Conservation (phyloP, 2,797 vertebrate genomes). For the Scarus forsteni region DNA sequence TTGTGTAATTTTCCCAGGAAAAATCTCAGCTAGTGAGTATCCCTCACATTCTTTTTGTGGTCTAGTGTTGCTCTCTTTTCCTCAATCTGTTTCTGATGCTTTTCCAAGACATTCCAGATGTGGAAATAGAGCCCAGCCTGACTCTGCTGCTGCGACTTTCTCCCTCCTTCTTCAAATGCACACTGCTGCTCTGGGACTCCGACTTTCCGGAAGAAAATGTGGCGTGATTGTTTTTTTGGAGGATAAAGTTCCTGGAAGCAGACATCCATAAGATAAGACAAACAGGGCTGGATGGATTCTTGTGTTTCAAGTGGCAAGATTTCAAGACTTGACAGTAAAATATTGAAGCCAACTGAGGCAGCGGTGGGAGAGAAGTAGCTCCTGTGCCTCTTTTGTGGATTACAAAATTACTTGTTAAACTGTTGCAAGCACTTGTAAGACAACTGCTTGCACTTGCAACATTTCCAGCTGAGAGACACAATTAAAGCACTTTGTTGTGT, state of each 20-base stretch:
- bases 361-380: constrained; percentile 11
- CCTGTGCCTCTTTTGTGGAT: constrained; percentile 10
- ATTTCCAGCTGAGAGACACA: constrained; percentile 27
- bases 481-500: constrained; percentile 5
- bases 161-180: constrained; percentile 41
- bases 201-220: constrained; percentile 29
- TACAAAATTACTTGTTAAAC: background rate
- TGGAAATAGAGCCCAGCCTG: constrained; percentile 31
- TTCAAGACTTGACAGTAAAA: constrained; percentile 4
- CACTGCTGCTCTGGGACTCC: constrained; percentile 28
- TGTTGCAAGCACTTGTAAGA: constrained; percentile 5
- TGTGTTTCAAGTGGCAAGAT: constrained; percentile 1
- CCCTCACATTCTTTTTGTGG: constrained; percentile 69
- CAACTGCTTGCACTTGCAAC: constrained; percentile 21
- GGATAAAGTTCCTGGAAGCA: constrained; percentile 23
- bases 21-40: constrained; percentile 49
- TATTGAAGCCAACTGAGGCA: constrained; percentile 7
- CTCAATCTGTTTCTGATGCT: constrained; percentile 32
- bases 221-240: constrained; percentile 32
- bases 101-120: constrained; percentile 70
- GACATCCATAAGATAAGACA: constrained; percentile 37
- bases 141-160: constrained; percentile 14
- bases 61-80: constrained; percentile 33
- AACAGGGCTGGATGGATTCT: constrained; percentile 7
- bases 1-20: constrained; percentile 37